Base-by-base conservation (phyloP, 2,113 vertebrate species). In the Oxygymnocypris stewartii region DNA sequence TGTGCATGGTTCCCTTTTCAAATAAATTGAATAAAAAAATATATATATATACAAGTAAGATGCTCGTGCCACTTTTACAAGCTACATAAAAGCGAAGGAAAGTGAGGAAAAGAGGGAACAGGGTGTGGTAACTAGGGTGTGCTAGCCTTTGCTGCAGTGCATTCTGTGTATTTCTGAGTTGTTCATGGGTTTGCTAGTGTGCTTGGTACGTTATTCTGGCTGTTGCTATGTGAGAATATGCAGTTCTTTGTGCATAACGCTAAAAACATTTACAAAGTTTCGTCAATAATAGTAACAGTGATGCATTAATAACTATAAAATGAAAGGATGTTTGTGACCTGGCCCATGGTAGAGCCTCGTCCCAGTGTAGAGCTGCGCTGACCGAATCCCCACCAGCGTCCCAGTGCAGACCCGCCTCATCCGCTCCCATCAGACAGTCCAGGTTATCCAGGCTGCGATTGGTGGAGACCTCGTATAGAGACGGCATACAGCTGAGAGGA, bases 391-490 rank as follows among this genome's bases (percentile, higher is more conserved):
- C 96, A 76, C 99, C 97, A 16, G 75, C n/a, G 63, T 98, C 97
- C 97, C 97, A 99, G 88, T 91, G 95, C 92, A 74, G 82, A 7
- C 28, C 49, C 0, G 96, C 95, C 90, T 96, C 96, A 2, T 96
- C 96, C 13, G 96, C 92, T 80, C 96, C 96, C 88, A 95, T 96
- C 0, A 99, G 95, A 84, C 96, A 97, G 92, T 99, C 97, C 89
- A 98, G 93, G 91, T 96, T 96, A 92, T 99, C 97, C 92, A 99
- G 94, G 93, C 97, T 98, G 94, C 96, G 98, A 90, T 93, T 94
- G 91, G 89, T 95, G 86, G 95, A 89, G 87, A 92, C 83, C 91
- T 96, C 95, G 85, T 92, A 90, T 87, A 95, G 94, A 85, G 95
- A 93, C 1, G 95, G 95, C 92, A 96, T 92, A 94, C 95, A 96